Conservation (phyloP, 2,113 vertebrate species). For the Oreotrochilus melanogaster region DNA sequence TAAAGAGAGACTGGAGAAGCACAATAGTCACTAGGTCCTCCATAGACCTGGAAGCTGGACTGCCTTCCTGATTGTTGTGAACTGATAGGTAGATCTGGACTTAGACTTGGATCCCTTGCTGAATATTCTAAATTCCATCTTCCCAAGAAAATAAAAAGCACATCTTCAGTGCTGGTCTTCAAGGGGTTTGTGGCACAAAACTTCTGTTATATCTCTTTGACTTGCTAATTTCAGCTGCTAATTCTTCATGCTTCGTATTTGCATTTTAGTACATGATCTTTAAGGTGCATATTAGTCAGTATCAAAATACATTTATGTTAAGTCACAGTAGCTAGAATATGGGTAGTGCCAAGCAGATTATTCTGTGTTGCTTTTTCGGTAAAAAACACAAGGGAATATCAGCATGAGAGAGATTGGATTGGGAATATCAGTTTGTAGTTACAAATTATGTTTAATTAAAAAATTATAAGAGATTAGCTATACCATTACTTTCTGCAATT, state of each 20-base stretch:
- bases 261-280: not conserved
- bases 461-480: conserved; percentile 67
- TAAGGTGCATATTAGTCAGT: not conserved
- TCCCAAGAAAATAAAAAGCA: not conserved
- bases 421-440: conserved; percentile 59
- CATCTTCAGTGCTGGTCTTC: not conserved
- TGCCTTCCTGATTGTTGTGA: not conserved
- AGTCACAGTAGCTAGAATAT: conserved; percentile 1
- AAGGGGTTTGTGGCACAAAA: not conserved
- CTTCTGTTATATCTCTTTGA: not conserved
- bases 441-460: conserved; percentile 67
- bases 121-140: not conserved
- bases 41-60: not conserved
- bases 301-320: not conserved
- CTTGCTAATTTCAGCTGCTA: not conserved
- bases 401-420: conserved; percentile 29
- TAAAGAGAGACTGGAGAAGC: not conserved
- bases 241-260: not conserved
- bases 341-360: not conserved
- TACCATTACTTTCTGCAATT: conserved; percentile 62
- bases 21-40: not conserved
- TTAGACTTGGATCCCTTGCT: not conserved
- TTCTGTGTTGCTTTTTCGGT: not conserved
- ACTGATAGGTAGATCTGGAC: not conserved
- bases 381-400: conserved; percentile 22